phyloP scores from a whole-genome alignment of 2,888 invertebrate species.

The Eurois occulta region DNA sequence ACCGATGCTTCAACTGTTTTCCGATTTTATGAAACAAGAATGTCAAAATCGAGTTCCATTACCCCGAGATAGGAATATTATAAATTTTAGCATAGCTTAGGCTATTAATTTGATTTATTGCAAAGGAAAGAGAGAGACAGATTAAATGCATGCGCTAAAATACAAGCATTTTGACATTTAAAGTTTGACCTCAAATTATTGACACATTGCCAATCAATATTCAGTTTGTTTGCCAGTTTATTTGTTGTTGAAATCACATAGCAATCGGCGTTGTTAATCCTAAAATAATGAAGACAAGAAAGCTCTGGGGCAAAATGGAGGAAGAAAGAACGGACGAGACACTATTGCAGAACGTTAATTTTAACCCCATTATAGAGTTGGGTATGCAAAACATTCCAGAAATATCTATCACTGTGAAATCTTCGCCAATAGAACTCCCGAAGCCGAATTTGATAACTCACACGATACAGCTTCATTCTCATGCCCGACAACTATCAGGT shows the following conservation, averaged over 20 bases:
- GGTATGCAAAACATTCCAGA: slow-evolving; percentile 89
- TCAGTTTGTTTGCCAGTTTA: not conserved
- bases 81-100: not conserved
- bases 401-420: slow-evolving; percentile 86
- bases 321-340: slow-evolving; percentile 80
- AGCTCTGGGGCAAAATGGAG: slow-evolving; percentile 87
- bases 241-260: not conserved
- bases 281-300: slow-evolving; percentile 75
- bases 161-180: not conserved
- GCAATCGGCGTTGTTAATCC: not conserved
- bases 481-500: slow-evolving; percentile 80
- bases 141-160: not conserved
- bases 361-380: slow-evolving; percentile 88
- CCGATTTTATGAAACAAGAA: not conserved
- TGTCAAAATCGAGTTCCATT: not conserved
- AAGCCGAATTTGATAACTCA: slow-evolving; percentile 86
- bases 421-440: slow-evolving; percentile 86
- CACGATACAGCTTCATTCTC: slow-evolving; percentile 85
- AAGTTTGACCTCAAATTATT: not conserved
- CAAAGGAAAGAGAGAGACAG: not conserved
- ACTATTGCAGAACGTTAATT: slow-evolving; percentile 85
- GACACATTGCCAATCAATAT: not conserved
- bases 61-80: not conserved
- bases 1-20: not conserved
- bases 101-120: not conserved